Evolutionary conservation across 2,113 vertebrate genomes (phyloP).

Genomic region (Ailuropoda melanoleuca): DNA sequence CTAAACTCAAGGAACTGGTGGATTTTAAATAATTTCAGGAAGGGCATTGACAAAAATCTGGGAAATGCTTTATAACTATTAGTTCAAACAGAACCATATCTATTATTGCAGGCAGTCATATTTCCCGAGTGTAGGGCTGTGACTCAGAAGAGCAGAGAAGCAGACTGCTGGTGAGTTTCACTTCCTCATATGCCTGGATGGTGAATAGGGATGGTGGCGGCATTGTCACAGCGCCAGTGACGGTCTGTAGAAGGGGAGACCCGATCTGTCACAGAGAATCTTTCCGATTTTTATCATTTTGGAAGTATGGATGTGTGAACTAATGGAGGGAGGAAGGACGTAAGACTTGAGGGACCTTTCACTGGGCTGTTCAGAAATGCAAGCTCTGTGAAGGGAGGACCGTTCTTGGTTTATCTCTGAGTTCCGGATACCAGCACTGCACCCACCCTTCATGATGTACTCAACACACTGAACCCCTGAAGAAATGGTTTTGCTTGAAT

Average conservation of each 20-base stretch:
- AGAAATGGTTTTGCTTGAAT: not conserved
- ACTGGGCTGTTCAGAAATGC: not conserved
- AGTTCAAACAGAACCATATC: not conserved
- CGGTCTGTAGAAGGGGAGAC: not conserved
- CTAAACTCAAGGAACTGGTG: not conserved
- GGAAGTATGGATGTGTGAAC: not conserved
- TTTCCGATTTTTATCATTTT: not conserved
- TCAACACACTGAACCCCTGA: not conserved
- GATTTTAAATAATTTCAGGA: not conserved
- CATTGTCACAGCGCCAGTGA: not conserved
- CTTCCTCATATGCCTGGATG: not conserved
- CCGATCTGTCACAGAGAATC: not conserved
- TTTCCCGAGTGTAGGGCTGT: not conserved
- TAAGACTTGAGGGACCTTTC: not conserved
- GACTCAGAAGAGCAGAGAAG: not conserved
- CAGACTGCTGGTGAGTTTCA: not conserved
- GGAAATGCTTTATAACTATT: not conserved
- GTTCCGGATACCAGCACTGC: not conserved
- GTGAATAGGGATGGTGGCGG: not conserved
- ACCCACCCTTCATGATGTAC: not conserved
- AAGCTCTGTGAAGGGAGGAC: not conserved
- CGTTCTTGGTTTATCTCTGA: not conserved
- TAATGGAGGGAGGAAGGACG: not conserved
- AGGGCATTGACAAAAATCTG: not conserved
- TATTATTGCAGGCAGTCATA: not conserved